Conservation (phyloP, 1,140 invertebrate genomes). For the Bombus breviceps region DNA sequence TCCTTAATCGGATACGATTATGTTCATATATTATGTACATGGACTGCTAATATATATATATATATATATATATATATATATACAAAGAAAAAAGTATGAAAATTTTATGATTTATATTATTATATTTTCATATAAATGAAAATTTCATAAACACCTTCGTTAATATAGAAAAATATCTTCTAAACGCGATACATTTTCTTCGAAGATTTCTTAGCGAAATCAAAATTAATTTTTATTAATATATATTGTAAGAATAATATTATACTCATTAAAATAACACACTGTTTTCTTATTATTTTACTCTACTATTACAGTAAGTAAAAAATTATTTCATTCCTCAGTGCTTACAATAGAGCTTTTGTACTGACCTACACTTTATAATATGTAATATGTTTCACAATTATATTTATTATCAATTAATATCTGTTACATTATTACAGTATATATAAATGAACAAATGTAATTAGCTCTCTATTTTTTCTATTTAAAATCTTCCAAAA, state of each 20-base stretch:
- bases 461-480: slow-evolving; percentile 3
- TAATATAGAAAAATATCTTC: neutral
- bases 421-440: neutral
- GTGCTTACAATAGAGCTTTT: neutral
- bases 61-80: no score
- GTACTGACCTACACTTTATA: neutral
- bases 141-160: neutral
- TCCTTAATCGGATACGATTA: neutral
- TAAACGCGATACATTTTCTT: neutral
- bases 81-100: neutral
- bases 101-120: neutral
- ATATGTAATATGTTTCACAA: neutral
- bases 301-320: neutral
- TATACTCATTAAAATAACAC: neutral
- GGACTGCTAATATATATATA: neutral
- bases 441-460: slow-evolving; percentile 23
- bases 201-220: neutral
- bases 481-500: neutral
- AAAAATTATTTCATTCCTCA: neutral
- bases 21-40: neutral
- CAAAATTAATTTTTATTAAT: neutral
- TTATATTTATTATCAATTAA: slow-evolving; percentile 13
- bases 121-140: neutral
- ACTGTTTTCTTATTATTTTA: neutral
- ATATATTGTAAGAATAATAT: neutral